These are phyloP conservation scores for Myotis planiceps DNA, from an alignment of 2,797 vertebrate genomes.

Conservation along the genomic window DNA sequence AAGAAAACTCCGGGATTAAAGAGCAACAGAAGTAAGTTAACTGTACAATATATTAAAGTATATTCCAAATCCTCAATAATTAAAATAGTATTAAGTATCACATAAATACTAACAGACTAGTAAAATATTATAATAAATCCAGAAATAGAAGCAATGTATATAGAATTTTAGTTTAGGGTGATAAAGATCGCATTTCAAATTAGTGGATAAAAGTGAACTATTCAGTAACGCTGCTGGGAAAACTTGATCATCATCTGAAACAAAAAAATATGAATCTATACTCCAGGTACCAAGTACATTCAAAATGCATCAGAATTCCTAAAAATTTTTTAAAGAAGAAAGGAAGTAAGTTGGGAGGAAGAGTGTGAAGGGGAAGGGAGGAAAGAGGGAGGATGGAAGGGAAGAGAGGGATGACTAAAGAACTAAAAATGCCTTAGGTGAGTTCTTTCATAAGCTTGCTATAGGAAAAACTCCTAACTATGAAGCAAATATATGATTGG, in stretches of 20 bases:
- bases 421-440: background rate
- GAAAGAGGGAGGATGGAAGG: too few species aligned
- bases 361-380: too few species aligned
- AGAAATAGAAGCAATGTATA: background rate
- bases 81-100: background rate
- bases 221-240: background rate
- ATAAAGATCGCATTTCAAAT: background rate
- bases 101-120: background rate
- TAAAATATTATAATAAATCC: slow-evolving; percentile 35
- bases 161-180: background rate
- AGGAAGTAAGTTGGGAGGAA: background rate
- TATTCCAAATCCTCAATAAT: background rate
- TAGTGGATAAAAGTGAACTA: background rate
- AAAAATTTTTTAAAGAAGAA: background rate
- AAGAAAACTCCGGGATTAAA: background rate
- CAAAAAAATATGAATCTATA: background rate
- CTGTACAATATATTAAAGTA: background rate
- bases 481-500: background rate
- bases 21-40: background rate
- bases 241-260: background rate
- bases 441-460: background rate
- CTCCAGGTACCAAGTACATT: background rate
- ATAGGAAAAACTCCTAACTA: background rate
- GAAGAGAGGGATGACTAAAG: background rate
- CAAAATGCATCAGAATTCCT: background rate